A percentile compares a stretch with the other conserved stretches of the same genome.
Evolutionary conservation across 2,888 invertebrate genomes (phyloP).

Genomic region (Osmoderma eremita): DNA sequence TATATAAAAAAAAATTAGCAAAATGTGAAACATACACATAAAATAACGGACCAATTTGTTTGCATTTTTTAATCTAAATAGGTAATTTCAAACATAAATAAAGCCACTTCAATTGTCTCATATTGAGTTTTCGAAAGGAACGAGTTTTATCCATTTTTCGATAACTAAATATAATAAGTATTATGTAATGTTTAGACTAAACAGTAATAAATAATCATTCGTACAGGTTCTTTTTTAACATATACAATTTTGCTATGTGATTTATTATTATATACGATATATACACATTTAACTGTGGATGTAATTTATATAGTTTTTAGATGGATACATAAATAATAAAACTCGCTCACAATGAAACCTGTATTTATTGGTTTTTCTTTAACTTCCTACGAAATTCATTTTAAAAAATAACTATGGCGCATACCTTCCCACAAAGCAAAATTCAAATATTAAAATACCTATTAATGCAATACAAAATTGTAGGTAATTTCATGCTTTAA

Average conservation of each 20-base stretch:
- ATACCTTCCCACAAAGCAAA: no score
- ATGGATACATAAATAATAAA: slow-evolving; percentile 24
- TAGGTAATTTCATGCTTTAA: no score
- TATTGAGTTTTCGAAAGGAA: slow-evolving; percentile 4
- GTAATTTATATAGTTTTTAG: slow-evolving; percentile 30
- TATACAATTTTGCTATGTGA: slow-evolving; percentile 37
- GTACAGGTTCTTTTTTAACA: slow-evolving; percentile 34
- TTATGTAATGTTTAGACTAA: slow-evolving; percentile 1
- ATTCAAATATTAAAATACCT: no score
- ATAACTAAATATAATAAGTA: background rate
- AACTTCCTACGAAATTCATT: no score
- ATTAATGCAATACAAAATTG: no score
- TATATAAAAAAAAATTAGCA: background rate
- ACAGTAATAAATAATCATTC: slow-evolving; percentile 16
- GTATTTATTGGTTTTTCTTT: no score
- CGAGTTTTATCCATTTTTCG: no score
- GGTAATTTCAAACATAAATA: background rate
- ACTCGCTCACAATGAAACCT: background rate
- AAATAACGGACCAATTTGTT: slow-evolving; percentile 23
- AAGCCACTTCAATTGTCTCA: no score
- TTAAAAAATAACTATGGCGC: no score
- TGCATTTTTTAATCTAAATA: slow-evolving; percentile 11
- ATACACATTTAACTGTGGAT: slow-evolving; percentile 32
- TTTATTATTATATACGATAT: slow-evolving; percentile 25
- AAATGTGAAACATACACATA: slow-evolving; percentile 15